A percentile compares a stretch with the other conserved stretches of the same genome.
phyloP scores from a whole-genome alignment of 2,797 vertebrate genomes.

The Tragelaphus eurycerus region DNA sequence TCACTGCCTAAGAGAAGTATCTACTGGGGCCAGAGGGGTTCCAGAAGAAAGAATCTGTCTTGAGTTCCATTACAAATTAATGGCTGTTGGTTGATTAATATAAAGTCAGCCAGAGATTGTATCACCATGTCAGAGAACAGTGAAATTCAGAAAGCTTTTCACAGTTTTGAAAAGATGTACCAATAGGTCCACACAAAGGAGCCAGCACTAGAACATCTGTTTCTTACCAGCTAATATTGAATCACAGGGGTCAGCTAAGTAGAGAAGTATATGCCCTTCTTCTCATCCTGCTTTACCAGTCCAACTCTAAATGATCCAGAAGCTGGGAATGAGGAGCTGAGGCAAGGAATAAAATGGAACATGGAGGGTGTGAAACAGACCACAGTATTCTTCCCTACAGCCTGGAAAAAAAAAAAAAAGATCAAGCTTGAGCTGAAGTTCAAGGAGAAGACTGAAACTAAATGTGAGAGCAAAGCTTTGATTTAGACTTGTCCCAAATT shows the following conservation, averaged over 20 bases:
- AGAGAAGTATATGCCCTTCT: not conserved
- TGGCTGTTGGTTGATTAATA: not conserved
- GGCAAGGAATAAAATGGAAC: not conserved
- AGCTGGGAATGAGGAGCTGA: not conserved
- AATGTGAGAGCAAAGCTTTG: not conserved
- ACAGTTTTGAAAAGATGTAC: not conserved
- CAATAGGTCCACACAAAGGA: not conserved
- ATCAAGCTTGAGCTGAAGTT: not conserved
- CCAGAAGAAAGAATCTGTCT: not conserved
- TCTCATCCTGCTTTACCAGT: not conserved
- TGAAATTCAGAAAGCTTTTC: not conserved
- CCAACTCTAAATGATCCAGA: not conserved
- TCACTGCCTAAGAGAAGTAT: not conserved
- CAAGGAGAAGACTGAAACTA: not conserved
- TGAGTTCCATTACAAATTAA: not conserved
- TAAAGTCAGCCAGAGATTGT: not conserved
- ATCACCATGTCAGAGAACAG: not conserved
- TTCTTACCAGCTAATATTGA: not conserved
- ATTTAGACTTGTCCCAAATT: not conserved
- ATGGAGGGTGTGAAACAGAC: not conserved
- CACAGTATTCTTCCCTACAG: not conserved
- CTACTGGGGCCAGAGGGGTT: not conserved
- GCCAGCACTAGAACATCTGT: not conserved
- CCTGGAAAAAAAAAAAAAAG: not conserved
- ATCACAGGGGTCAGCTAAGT: not conserved